Base-by-base conservation (phyloP, 2,797 vertebrate genomes). In the Alectoris magna region DNA sequence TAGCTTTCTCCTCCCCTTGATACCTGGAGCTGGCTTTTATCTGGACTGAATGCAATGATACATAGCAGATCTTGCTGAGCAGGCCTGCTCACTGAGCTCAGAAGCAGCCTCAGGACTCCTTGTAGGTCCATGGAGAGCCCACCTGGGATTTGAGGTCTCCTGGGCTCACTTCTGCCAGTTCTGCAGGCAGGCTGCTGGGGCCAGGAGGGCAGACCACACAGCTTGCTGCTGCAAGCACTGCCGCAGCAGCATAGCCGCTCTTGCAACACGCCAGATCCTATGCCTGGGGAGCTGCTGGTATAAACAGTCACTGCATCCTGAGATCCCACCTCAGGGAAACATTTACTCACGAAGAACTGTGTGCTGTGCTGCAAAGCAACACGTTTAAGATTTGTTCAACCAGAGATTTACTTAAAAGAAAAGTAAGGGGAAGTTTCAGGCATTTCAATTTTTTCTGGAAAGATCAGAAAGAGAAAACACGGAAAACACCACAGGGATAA, bases 181-280 rank as follows among this genome's bases (percentile, higher is more conserved):
- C 87, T 90, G 84, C 91, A 94, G 91, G 72, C 23, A 0, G 90
- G 78, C 81, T 93, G 71, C 81, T 63, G n/a, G 48, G 95, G 91
- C 91, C 87, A 94, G 76, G 46, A 86, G 94, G 70, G 67, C 85
- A 95, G 96, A 95, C 95, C 96, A 96, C 96, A 95, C 96, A 96
- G 73, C 31, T 58, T n/a, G 87, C 91, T 93, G 96, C 92, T 86
- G 51, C 70, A 49, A 88, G 79, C n/a, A 22, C 51, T 84, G 89
- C 93, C 91, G 86, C 83, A 62, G 83, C 90, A 66, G 88, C 22
- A 0, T 78, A 9, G 0, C 91, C 91, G 78, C 87, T 91, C 90
- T 92, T 94, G 90, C 91, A 78, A 92, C 94, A 96, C 73, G 62
- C 79, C 24, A n/a, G 44, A 80, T 72, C 89, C 76, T 81, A 62